Evolutionary conservation across 2,888 invertebrate genomes (phyloP), one percentile per base, ranked within the genome.

Genomic region (Nymphalis c-album): DNA sequence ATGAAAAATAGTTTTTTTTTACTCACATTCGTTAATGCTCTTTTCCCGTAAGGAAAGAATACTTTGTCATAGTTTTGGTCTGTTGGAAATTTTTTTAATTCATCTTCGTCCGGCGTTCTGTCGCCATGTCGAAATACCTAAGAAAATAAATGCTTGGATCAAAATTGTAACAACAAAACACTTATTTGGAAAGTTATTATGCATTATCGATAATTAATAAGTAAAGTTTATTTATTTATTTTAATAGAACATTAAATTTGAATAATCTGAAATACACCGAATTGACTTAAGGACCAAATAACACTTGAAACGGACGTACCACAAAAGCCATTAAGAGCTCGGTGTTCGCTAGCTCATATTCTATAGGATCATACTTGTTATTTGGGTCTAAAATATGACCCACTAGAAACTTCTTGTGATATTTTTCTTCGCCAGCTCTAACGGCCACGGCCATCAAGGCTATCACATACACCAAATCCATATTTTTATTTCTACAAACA

Each of bases 71-170:
- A 80, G 40, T 92, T 78, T 35, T 88, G 76, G 69, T 94, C 87
- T 0, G 92, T 89, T 1, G 94, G 93, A 78, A 93, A 95, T 59
- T 93, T 82, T 10, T 86, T 87, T 62, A 91, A 71, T 64, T 91
- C 91, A 70, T 88, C 93, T n/a, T 85, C 74, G 68, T 94, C 94
- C 0, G 95, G 95, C 22, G 95, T 94, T 67, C 96, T 89, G 78
- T 95, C 95, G 2, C 96, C 96, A 79, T 96, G 96, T 57, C 96
- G 92, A 80, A 94, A 95, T 48, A 96, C 79, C 94, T 95, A 53
- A n/a, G 40, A 60, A 40, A 18, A 57, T 18, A 57, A 40, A 13
- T 26, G 13, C 17, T 26, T 26, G 22, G 7, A 53, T 7, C 6
- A 26, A 16, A 53, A 13, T 53, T 22, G 6, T 18, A 2, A 20